Evolutionary conservation across 2,888 invertebrate genomes (phyloP).

Genomic region (Agriotes lineatus): DNA sequence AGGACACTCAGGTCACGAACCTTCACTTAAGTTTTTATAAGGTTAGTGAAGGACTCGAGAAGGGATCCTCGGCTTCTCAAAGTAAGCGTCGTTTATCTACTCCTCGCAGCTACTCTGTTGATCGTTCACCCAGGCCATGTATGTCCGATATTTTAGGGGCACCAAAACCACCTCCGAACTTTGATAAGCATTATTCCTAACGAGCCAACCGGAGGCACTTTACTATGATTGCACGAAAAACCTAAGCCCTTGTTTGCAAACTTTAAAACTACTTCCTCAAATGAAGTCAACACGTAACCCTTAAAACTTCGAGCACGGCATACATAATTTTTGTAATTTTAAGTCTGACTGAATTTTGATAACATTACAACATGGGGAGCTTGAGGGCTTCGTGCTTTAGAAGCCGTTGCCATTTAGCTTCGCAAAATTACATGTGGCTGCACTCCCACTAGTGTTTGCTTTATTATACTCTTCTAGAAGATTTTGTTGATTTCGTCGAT

Average conservation of each 20-base stretch:
- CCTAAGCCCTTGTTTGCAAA: conserved; percentile 31
- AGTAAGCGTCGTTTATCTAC: conserved; percentile 49
- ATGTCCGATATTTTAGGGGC: conserved; percentile 35
- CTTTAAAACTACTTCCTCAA: conserved; percentile 29
- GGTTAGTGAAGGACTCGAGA: conserved; percentile 43
- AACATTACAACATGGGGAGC: conserved; percentile 8
- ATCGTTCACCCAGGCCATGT: conserved; percentile 38
- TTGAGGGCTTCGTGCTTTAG: conserved; percentile 11
- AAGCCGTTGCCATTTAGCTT: background rate
- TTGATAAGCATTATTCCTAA: conserved; percentile 27
- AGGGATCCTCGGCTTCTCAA: conserved; percentile 41
- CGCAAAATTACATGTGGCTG: background rate
- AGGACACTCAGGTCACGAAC: conserved; percentile 46
- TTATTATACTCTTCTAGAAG: too few relatives aligned
- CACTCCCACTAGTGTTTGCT: too few relatives aligned
- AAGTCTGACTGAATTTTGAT: conserved; percentile 16
- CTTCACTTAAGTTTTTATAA: conserved; percentile 48
- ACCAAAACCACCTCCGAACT: conserved; percentile 25
- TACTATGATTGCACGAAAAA: conserved; percentile 23
- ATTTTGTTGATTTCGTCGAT: too few relatives aligned
- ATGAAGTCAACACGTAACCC: conserved; percentile 31
- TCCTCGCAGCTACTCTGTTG: conserved; percentile 44
- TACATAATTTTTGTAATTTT: conserved; percentile 28
- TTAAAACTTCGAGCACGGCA: conserved; percentile 24
- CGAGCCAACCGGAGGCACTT: conserved; percentile 13